Evolutionary conservation across 2,888 invertebrate species (phyloP), one percentile per base, ranked within the genome.

Genomic region (Drosophila falleni): DNA sequence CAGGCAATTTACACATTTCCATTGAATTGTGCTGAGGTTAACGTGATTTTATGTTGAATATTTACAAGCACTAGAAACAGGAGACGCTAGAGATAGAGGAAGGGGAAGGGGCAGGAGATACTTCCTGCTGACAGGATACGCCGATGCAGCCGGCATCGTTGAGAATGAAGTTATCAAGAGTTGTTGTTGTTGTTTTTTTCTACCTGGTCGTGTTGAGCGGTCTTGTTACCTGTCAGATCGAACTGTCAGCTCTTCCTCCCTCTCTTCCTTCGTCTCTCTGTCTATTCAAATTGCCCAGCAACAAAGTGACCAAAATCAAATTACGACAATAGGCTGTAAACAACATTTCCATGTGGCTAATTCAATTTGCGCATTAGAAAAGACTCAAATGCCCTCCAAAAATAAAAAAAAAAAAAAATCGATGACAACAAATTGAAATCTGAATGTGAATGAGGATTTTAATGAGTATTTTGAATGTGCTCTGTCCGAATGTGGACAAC

Each of bases 171-270:
- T 53, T 71, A 76, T 80, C 65, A 53, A 53, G n/a, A 10, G 10
- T 4, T 5, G 26, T 29, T 5, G 10, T 4, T 5, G 26, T 29
- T 5, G 4, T 5, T 29, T 19, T 44, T 9, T 37, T n/a, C 19
- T 75, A 62, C 78, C 78, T 71, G 80, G 19, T 3, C 33, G 26
- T 2, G 15, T 19, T 19, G 39, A 31, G 46, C 44, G 31, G 51
- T n/a, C 63, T 66, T 73, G 76, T 89, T 89, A 89, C 89, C 87
- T 89, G 87, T 85, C 85, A 71, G 89, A 84, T 84, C 71, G 85
- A 65, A 84, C 53, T 51, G 39, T 13, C n/a, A 11, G 15, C 29
- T 2, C 3, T 31, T 19, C 11, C 41, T 41, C 6, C 54, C 5
- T 6, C n/a, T n/a, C 42, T n/a, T 31, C 26, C 29, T 31, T 42